Base-by-base conservation (phyloP, 2,113 vertebrate genomes). In the Microtus montanus region DNA sequence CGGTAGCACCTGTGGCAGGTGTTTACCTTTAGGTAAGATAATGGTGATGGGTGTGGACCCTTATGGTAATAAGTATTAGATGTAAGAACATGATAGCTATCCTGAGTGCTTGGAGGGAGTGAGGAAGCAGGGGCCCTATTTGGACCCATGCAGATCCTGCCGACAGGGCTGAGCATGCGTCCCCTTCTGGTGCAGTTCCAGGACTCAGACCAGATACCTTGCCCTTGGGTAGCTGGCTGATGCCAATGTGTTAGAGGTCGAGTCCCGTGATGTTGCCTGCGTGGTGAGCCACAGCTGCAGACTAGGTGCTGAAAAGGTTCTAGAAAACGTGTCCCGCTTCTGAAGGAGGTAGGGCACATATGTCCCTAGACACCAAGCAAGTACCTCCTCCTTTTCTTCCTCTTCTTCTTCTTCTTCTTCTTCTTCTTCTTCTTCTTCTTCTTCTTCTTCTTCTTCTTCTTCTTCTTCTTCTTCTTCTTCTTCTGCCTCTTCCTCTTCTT, bases 301-400 rank as follows among this genome's bases (percentile, higher is more conserved):
- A 58, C 35, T 19, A 47, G 83, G 64, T n/a, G 30, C 49, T 41
- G 49, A 54, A 11, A 71, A 87, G 84, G 64, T 30, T 24, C 41
- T n/a, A 71, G 49, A 41, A 73, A 30, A n/a, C 1, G 9, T 30
- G 35, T 38, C 12, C 35, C 19, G 17, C 88, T 80, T 71, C 66
- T 6, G 33, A 58, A 52, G 49, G 49, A 15, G n/a, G 24, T 33
- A 71, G 85, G 4, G 14, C 10, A 24, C 1, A 10, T 2, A 0
- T 15, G 12, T 4, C 13, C 17, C 6, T 9, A 6, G 3, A 33
- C 5, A 3, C 0, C 70, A n/a, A 41, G 7, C 6, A 28, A 66
- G 33, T 52, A 52, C 17, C 12, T 54, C 52, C 15, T 5, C 15
- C 17, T 41, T 41, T 41, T 54, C 54, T 54, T 19, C 54, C 19